Evolutionary conservation across 2,888 invertebrate species (phyloP).

Genomic region (Meandrusa payeni): DNA sequence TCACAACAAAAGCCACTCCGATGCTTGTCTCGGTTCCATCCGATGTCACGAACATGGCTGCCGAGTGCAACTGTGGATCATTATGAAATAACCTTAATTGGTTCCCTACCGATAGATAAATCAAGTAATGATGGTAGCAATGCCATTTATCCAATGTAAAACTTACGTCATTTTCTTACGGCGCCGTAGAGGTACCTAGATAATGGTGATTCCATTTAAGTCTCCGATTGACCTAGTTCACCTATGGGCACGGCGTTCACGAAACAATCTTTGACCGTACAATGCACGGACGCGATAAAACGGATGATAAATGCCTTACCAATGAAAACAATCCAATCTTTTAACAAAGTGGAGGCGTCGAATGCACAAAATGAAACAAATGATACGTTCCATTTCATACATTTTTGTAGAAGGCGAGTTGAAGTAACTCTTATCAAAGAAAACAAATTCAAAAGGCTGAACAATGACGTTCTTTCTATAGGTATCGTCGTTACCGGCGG

Average conservation of each 20-base stretch:
- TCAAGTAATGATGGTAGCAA: conserved; percentile 44
- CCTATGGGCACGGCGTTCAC: conserved; percentile 57
- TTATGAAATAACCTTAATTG: conserved; percentile 49
- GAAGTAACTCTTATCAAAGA: conserved; percentile 73
- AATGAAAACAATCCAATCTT: conserved; percentile 61
- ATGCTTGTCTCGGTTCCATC: conserved; percentile 27
- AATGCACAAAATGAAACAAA: conserved; percentile 60
- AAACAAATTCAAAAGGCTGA: conserved; percentile 70
- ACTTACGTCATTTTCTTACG: conserved; percentile 58
- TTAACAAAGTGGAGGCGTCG: conserved; percentile 58
- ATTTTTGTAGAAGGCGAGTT: conserved; percentile 52
- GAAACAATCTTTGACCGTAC: conserved; percentile 59
- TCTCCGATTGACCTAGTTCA: conserved; percentile 57
- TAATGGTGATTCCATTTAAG: conserved; percentile 69
- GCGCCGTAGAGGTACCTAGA: conserved; percentile 36
- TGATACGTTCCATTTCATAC: conserved; percentile 62
- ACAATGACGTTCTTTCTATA: conserved; percentile 67
- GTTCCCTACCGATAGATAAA: conserved; percentile 52
- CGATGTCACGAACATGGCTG: conserved; percentile 34
- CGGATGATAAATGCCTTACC: conserved; percentile 45
- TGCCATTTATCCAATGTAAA: conserved; percentile 46
- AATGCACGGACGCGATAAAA: conserved; percentile 40
- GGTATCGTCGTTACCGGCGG: conserved; percentile 54
- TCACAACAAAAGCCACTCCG: conserved; percentile 21
- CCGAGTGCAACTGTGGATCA: conserved; percentile 37